Conservation (phyloP, 1,140 invertebrate genomes). For the Micrasema minimum region DNA sequence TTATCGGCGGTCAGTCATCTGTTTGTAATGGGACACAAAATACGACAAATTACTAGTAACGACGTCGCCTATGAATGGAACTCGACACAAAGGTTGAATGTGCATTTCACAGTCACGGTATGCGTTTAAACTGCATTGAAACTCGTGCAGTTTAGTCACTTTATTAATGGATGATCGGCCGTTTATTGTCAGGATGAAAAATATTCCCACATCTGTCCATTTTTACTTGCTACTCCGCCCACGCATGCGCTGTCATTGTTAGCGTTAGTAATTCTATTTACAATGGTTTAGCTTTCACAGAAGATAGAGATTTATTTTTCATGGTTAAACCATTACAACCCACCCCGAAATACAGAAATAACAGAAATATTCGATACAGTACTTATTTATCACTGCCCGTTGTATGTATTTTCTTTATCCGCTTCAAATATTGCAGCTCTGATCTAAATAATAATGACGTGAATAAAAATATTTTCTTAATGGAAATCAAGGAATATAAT, state of each 20-base stretch:
- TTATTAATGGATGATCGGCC: constrained; percentile 46
- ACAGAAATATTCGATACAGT: no score
- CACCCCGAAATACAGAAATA: background rate
- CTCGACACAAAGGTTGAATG: constrained; percentile 37
- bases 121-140: constrained; percentile 33
- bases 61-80: constrained; percentile 13
- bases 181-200: constrained; percentile 30
- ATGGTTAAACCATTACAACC: constrained; percentile 6
- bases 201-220: constrained; percentile 42
- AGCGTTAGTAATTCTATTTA: constrained; percentile 25
- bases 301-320: background rate
- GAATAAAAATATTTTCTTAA: no score
- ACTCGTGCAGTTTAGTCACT: constrained; percentile 44
- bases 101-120: constrained; percentile 45
- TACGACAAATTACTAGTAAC: constrained; percentile 49
- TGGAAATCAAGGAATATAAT: no score
- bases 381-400: no score
- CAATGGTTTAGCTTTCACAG: constrained; percentile 16
- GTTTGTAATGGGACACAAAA: constrained; percentile 52
- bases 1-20: constrained; percentile 16
- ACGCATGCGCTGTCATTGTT: constrained; percentile 32
- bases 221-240: constrained; percentile 25
- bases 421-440: no score
- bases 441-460: no score
- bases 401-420: no score